Percentiles rank a stretch among this genome's conserved stretches.
phyloP scores from a whole-genome alignment of 2,888 invertebrate species.

The Drosophila monieri region DNA sequence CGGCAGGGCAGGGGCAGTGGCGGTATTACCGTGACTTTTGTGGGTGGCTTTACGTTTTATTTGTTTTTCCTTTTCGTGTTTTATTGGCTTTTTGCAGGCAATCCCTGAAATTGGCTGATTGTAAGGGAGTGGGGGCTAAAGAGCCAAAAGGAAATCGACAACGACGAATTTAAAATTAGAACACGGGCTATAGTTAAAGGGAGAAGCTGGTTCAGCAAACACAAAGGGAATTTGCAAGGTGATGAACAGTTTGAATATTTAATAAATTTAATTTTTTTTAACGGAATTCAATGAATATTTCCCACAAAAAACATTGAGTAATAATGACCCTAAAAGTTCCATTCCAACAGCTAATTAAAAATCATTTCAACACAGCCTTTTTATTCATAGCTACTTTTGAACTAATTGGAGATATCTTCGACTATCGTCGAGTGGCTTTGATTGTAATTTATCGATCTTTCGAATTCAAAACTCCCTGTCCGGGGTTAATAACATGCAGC shows the following conservation, averaged over 20 bases:
- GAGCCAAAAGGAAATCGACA: slow-evolving; percentile 5
- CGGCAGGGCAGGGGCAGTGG: neutral
- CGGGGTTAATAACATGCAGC: slow-evolving; percentile 61
- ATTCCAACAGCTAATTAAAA: neutral
- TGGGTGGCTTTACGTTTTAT: slow-evolving; percentile 42
- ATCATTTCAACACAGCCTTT: neutral
- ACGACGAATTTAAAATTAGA: slow-evolving; percentile 29
- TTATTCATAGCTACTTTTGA: neutral
- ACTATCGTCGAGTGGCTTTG: slow-evolving; percentile 19
- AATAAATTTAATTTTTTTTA: neutral
- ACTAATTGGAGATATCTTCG: slow-evolving; percentile 21
- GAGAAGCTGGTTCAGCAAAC: neutral
- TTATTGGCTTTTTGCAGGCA: slow-evolving; percentile 38
- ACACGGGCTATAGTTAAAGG: neutral
- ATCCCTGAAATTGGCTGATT: slow-evolving; percentile 19
- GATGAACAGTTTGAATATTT: slow-evolving; percentile 10
- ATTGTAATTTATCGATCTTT: slow-evolving; percentile 38
- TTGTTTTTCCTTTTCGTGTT: slow-evolving; percentile 36
- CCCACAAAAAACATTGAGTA: too few relatives aligned
- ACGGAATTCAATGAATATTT: neutral
- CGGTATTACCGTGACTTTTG: slow-evolving; percentile 59
- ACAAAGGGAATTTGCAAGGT: slow-evolving; percentile 13
- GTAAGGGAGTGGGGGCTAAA: slow-evolving; percentile 5
- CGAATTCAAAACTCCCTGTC: slow-evolving; percentile 22
- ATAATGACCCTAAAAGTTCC: too few relatives aligned